Base-by-base conservation (phyloP, 2,797 vertebrate species). In the Leptoclinus maculatus region DNA sequence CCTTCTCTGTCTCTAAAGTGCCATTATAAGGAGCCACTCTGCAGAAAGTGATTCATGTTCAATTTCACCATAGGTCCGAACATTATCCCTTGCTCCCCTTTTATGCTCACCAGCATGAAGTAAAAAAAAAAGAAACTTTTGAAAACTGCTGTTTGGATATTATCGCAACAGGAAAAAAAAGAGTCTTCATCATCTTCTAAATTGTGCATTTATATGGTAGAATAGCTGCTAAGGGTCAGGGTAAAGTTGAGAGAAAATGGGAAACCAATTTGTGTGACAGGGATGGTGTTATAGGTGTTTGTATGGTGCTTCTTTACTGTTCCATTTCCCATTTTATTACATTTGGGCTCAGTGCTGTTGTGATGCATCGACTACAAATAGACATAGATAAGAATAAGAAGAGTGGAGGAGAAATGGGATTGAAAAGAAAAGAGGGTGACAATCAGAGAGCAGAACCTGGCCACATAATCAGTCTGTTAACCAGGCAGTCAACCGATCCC, bases 11-110 rank as follows among this genome's bases (percentile, higher is more conserved):
- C 88, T 80, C 78, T 54, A 78, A 69, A 84, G 88, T 83, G 59
- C 74, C 23, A 72, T 90, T 89, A 86, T 92, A 89, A 83, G 29
- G 72, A 74, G 74, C 66, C 77, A 82, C 78, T 83, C 66, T 56
- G 83, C 87, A 83, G 80, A 90, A 82, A 79, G 86, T 83, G 82
- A 92, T 89, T 93, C 90, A 91, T 90, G 86, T 92, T 92, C 88
- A 86, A 80, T 93, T 93, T 92, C 83, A 86, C 87, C 58, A 69
- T 85, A 54, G 83, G 85, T 80, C 75, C 80, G 83, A 79, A 56
- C 69, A 68, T 75, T 62, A 80, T 83, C 70, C 74, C 53, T 57
- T 45, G 65, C 76, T 69, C 67, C 59, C 45, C 65, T 82, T 78
- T 86, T 65, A 79, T 64, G 36, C 67, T 82, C 67, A 71, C 25